Conservation (phyloP, 1,140 invertebrate genomes). For the Euborellia annulipes region DNA sequence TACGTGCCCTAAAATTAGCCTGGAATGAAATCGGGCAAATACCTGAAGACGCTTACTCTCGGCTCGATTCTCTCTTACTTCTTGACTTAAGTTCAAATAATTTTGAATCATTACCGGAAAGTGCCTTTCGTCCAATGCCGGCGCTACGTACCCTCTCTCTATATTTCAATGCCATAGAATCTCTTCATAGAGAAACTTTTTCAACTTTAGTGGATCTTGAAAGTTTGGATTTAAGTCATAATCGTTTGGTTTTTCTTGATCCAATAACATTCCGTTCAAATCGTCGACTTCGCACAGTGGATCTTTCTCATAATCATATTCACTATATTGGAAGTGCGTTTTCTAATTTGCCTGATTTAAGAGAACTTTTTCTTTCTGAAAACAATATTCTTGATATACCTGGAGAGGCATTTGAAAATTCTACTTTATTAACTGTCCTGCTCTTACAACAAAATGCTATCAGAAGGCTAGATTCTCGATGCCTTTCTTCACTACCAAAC, state of each 20-base stretch:
- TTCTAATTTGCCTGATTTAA: constrained; percentile 53
- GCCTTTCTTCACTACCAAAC: constrained; percentile 53
- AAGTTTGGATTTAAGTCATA: constrained; percentile 72
- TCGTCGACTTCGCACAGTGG: constrained; percentile 57
- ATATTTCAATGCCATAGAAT: constrained; percentile 66
- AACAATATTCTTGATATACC: constrained; percentile 79
- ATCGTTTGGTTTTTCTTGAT: constrained; percentile 61
- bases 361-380: constrained; percentile 71
- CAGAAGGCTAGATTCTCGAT: constrained; percentile 49
- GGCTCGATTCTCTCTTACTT: constrained; percentile 50
- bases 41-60: constrained; percentile 50
- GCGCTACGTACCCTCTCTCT: constrained; percentile 61
- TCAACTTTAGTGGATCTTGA: constrained; percentile 53
- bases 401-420: constrained; percentile 62
- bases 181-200: constrained; percentile 61
- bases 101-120: constrained; percentile 52
- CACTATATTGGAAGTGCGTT: constrained; percentile 71
- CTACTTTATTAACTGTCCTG: constrained; percentile 56
- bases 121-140: constrained; percentile 64
- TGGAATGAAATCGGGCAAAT: constrained; percentile 68
- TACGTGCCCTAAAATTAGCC: constrained; percentile 55
- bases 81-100: constrained; percentile 77
- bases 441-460: constrained; percentile 81
- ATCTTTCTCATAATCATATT: constrained; percentile 76
- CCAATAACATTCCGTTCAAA: constrained; percentile 56